These are phyloP conservation scores for Nicator chloris DNA, from an alignment of 2,113 vertebrate genomes.

Conservation along the genomic window DNA sequence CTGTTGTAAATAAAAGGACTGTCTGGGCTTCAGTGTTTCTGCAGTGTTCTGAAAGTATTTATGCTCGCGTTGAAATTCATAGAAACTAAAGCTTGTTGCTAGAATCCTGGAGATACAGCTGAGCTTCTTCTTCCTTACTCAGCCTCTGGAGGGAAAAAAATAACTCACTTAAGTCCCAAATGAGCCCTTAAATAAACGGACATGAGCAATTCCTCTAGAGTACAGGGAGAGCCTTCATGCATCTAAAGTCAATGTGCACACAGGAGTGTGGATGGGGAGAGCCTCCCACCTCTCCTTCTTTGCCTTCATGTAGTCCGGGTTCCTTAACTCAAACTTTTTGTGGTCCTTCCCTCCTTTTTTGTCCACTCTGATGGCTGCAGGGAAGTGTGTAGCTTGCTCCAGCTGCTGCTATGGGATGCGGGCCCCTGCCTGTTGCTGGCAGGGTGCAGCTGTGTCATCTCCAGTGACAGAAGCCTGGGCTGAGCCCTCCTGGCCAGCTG, in stretches of 20 bases:
- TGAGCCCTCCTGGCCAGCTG: no score
- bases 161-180: neutral
- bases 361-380: rapidly evolving
- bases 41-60: neutral
- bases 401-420: neutral
- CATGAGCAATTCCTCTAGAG: rapidly evolving
- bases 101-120: neutral
- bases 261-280: neutral
- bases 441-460: neutral
- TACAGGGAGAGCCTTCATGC: neutral
- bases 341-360: neutral
- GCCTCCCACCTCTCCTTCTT: neutral
- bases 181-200: neutral
- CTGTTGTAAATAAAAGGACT: neutral
- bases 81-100: neutral
- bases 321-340: neutral
- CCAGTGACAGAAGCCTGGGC: neutral
- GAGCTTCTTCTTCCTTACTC: neutral
- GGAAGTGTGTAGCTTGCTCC: neutral
- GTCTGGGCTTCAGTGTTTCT: neutral
- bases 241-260: neutral
- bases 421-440: neutral
- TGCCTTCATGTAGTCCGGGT: neutral
- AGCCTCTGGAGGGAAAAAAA: neutral
- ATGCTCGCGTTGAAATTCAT: neutral